phyloP scores from a whole-genome alignment of 2,888 invertebrate genomes.

The Drosophila affinis region DNA sequence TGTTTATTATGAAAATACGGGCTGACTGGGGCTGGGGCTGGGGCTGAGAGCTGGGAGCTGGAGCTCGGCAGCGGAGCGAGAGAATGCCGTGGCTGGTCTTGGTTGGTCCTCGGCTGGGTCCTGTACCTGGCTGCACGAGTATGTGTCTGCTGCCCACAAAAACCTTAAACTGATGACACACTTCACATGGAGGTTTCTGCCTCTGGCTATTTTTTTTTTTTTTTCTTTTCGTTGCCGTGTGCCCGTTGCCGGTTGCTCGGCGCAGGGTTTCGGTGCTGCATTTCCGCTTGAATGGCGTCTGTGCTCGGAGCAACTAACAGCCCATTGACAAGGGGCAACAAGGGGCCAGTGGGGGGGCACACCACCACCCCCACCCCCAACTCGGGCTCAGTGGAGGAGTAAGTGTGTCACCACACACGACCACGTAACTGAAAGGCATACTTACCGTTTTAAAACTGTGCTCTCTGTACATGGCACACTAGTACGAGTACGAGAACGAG shows the following conservation, averaged over 20 bases:
- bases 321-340: constrained; percentile 43
- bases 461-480: constrained; percentile 68
- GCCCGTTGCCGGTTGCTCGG: constrained; percentile 18
- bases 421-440: constrained; percentile 61
- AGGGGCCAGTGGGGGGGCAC: constrained; percentile 1
- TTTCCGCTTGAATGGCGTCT: constrained; percentile 78
- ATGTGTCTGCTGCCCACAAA: constrained; percentile 62
- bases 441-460: constrained; percentile 75
- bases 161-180: constrained; percentile 80
- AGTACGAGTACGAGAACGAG: constrained; percentile 1
- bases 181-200: constrained; percentile 73
- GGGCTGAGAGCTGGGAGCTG: constrained; percentile 25
- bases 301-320: constrained; percentile 69
- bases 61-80: constrained; percentile 20
- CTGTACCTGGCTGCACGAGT: constrained; percentile 14
- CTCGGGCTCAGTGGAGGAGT: constrained; percentile 12
- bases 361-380: neutral
- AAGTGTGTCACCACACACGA: constrained; percentile 53
- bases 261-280: constrained; percentile 67
- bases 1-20: constrained; percentile 75
- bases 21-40: constrained; percentile 19
- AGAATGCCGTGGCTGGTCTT: constrained; percentile 4
- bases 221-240: constrained; percentile 29
- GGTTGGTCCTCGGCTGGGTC: neutral
- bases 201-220: constrained; percentile 52